Conservation (phyloP, 1,140 invertebrate species). For the Drosophila navojoa region DNA sequence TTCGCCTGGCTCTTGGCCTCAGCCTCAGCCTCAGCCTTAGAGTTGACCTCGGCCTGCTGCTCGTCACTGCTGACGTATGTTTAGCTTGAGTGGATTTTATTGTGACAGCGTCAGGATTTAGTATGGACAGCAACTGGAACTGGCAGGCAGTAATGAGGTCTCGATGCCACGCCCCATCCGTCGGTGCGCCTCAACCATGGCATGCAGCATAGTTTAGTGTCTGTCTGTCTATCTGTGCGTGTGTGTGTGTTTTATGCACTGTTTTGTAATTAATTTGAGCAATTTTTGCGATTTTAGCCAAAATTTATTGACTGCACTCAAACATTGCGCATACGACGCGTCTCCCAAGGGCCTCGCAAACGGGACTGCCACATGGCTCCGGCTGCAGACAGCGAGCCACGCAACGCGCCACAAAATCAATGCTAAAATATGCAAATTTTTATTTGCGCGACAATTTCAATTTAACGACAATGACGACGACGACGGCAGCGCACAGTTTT, state of each 20-base stretch:
- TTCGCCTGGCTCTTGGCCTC: neutral
- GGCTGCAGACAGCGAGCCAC: neutral
- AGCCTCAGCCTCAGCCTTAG: slow-evolving; percentile 1
- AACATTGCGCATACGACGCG: slow-evolving; percentile 65
- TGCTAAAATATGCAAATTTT: slow-evolving; percentile 83
- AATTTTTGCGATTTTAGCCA: slow-evolving; percentile 46
- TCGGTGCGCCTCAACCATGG: neutral
- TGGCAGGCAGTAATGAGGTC: slow-evolving; percentile 73
- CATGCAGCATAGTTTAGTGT: slow-evolving; percentile 29
- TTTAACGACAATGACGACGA: slow-evolving; percentile 66
- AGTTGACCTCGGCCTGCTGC: slow-evolving; percentile 26
- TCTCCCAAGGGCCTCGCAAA: slow-evolving; percentile 31
- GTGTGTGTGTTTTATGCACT: slow-evolving; percentile 60
- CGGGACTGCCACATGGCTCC: neutral
- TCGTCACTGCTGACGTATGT: slow-evolving; percentile 75
- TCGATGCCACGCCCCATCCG: slow-evolving; percentile 1
- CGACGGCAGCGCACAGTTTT: slow-evolving; percentile 60
- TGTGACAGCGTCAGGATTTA: slow-evolving; percentile 80
- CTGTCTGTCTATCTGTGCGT: slow-evolving; percentile 22
- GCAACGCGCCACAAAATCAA: slow-evolving; percentile 57
- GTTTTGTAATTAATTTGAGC: slow-evolving; percentile 65
- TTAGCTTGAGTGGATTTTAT: slow-evolving; percentile 82
- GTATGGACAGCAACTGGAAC: slow-evolving; percentile 70
- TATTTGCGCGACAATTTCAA: slow-evolving; percentile 83
- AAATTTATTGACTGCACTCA: slow-evolving; percentile 70